phyloP scores from a whole-genome alignment of 1,140 invertebrate species.

The Chlorops oryzae region DNA sequence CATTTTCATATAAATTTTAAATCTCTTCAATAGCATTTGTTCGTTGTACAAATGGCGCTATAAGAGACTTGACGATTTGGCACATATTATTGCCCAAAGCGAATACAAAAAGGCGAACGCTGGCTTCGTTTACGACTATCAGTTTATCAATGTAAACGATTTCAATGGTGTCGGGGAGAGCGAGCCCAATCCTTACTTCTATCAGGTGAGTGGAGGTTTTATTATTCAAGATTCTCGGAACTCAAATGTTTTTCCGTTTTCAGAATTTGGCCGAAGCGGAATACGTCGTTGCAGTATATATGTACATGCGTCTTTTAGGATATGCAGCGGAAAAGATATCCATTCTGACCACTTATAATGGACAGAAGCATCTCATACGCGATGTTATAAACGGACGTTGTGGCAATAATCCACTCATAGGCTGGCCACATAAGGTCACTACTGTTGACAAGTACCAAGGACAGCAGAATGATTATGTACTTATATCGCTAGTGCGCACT shows the following conservation, averaged over 20 bases:
- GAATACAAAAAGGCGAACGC: conserved; percentile 89
- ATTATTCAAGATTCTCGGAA: conserved; percentile 8
- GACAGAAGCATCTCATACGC: conserved; percentile 94
- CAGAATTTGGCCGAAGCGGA: conserved; percentile 98
- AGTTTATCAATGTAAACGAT: conserved; percentile 93
- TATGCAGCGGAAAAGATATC: conserved; percentile 98
- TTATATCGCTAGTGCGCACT: conserved; percentile 93
- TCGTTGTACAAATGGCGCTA: conserved; percentile 97
- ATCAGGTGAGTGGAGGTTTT: conserved; percentile 61
- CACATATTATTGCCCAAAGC: conserved; percentile 72
- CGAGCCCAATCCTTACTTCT: conserved; percentile 97
- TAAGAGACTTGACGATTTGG: conserved; percentile 86
- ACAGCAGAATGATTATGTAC: conserved; percentile 98
- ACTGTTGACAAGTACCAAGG: conserved; percentile 99
- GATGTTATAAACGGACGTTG: conserved; percentile 95
- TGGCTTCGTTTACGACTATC: conserved; percentile 89
- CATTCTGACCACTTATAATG: conserved; percentile 99
- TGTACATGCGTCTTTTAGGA: conserved; percentile 97
- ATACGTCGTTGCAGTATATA: conserved; percentile 94
- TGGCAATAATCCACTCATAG: conserved; percentile 94
- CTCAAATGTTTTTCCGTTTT: conserved; percentile 14
- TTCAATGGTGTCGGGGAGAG: conserved; percentile 96
- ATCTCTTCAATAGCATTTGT: conserved; percentile 65
- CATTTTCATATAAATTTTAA: background rate
- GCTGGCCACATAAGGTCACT: conserved; percentile 86